Conservation (phyloP, 2,113 vertebrate species). For the Oreochromis niloticus region DNA sequence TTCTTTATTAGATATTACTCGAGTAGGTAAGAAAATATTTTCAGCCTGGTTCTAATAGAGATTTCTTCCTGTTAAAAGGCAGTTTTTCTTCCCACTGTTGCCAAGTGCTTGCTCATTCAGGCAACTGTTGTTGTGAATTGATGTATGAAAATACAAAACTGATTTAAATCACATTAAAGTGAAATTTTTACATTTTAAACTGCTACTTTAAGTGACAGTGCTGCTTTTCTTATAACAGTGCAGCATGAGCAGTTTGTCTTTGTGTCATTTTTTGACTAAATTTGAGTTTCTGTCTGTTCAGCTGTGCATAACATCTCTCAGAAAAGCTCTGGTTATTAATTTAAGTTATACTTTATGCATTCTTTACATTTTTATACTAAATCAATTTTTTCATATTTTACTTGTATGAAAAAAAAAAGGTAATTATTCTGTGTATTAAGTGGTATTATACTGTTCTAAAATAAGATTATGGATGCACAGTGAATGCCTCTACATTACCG, state of each 20-base stretch:
- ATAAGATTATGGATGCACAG: not conserved
- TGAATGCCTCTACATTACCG: not conserved
- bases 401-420: not conserved
- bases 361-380: not conserved
- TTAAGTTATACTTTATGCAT: not conserved
- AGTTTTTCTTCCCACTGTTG: not conserved
- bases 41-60: not conserved
- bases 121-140: not conserved
- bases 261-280: not conserved
- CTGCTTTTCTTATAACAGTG: not conserved
- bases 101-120: not conserved
- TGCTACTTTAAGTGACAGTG: accelerated
- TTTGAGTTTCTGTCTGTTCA: not conserved
- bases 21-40: not conserved
- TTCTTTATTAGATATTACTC: not conserved
- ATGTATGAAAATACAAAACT: not conserved
- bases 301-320: not conserved
- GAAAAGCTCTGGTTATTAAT: not conserved
- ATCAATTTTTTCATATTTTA: not conserved
- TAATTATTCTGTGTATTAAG: not conserved
- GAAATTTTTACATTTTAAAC: not conserved
- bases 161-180: not conserved
- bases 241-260: accelerated
- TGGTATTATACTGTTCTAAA: accelerated
- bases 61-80: not conserved